Evolutionary conservation across 2,888 invertebrate genomes (phyloP).

Genomic region (Gymnosoma rotundatum): DNA sequence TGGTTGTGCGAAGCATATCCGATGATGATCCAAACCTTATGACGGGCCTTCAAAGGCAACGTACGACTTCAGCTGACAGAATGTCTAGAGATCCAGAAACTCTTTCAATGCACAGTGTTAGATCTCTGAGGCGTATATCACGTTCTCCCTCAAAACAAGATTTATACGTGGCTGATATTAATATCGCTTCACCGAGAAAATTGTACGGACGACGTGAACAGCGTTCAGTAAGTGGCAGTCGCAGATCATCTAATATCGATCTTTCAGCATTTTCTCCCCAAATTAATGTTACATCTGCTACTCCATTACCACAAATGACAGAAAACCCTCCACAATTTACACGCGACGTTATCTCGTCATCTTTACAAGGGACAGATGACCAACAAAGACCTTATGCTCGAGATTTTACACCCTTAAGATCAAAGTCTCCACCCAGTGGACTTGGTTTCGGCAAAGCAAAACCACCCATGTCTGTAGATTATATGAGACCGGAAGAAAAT

Average conservation of each 20-base stretch:
- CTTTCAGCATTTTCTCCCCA: conserved; percentile 71
- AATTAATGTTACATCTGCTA: conserved; percentile 70
- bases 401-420: conserved; percentile 71
- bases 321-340: conserved; percentile 76
- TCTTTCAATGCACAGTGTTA: conserved; percentile 79
- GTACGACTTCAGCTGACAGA: conserved; percentile 79
- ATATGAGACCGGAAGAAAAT: conserved; percentile 78
- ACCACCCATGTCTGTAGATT: conserved; percentile 77
- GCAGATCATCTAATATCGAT: conserved; percentile 78
- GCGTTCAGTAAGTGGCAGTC: conserved; percentile 77
- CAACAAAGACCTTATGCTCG: conserved; percentile 55
- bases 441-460: conserved; percentile 77
- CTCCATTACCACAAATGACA: conserved; percentile 57
- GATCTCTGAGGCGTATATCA: conserved; percentile 79
- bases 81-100: conserved; percentile 78
- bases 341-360: conserved; percentile 70
- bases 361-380: conserved; percentile 23
- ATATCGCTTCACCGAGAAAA: conserved; percentile 72
- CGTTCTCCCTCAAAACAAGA: conserved; percentile 80
- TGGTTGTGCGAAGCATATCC: conserved; percentile 80
- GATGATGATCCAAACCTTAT: conserved; percentile 76
- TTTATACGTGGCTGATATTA: conserved; percentile 80
- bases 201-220: conserved; percentile 70
- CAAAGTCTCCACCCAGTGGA: conserved; percentile 72
- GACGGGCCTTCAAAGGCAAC: conserved; percentile 72